Base-by-base conservation (phyloP, 92 coral and sea anemone genomes). In the Plumapathes pennacea region DNA sequence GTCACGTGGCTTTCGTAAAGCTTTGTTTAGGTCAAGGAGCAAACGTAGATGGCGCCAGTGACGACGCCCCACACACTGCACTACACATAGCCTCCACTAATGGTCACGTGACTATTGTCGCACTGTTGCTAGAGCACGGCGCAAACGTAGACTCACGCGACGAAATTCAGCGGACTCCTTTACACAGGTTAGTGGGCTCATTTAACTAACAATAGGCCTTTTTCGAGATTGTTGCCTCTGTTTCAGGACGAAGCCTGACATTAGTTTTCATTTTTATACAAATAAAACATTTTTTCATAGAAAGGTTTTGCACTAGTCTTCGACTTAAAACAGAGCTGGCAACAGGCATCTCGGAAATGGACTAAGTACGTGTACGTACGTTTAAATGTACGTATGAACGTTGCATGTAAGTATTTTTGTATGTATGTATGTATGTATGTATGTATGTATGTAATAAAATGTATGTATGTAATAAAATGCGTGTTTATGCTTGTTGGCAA, bases 71-170 rank as follows among this genome's bases (percentile, higher is more conserved):
- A 12, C 76, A 68, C 64, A 77, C 95, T 1, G 85, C 97, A 3
- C 47, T 81, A 37, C 97, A 90, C 46, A 61, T 85, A 25, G 95
- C 97, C 11, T 78, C 97, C n/a, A 57, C 54, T 4, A 72, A 72
- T 3, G 97, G 97, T 1, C 85, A 74, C 31, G 25, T 53, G 27
- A 75, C 56, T 3, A 56, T 86, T 42, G 84, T 78, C 1, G 56
- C 74, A 46, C 38, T 90, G 20, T 38, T 90, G 28, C 31, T 82
- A 59, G 28, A 65, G 3, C 64, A 66, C 36, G 72, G 78, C 17
- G 90, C 95, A 5, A 71, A 61, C 14, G 80, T 82, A 15, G 70
- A 50, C 32, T 14, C 52, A 3, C 40, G 64, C 28, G 85, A 85
- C 39, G 88, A 43, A 12, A 32, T 51, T 2, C 84, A 80, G 27